Conservation (phyloP, 2,113 vertebrate species). For the Brienomyrus brachyistius region DNA sequence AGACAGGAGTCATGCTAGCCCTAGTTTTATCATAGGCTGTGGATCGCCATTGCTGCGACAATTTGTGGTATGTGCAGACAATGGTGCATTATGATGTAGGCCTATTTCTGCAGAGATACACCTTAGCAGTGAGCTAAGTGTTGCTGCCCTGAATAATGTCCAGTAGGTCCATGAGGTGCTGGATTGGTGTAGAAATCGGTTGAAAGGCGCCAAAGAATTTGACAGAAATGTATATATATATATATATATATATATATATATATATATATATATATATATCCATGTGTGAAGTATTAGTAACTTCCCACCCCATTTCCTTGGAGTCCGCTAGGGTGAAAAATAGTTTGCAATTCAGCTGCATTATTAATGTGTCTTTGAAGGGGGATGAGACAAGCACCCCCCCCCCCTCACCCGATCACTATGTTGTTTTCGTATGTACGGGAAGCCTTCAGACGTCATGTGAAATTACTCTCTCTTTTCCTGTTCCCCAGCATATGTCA, state of each 20-base stretch:
- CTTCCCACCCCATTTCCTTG: background rate
- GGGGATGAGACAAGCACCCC: too few relatives aligned
- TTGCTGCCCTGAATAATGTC: background rate
- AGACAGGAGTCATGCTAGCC: background rate
- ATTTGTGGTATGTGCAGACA: background rate
- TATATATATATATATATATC: background rate
- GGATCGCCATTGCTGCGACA: background rate
- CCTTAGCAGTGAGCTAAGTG: background rate
- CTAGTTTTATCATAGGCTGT: background rate
- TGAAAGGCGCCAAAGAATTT: background rate
- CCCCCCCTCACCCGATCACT: background rate
- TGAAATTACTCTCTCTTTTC: slow-evolving; percentile 9
- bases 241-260: background rate
- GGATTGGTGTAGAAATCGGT: background rate
- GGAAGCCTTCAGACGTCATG: slow-evolving; percentile 4
- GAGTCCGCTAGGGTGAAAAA: background rate
- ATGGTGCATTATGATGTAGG: background rate
- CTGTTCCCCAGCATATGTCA: slow-evolving; percentile 11
- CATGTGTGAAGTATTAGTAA: background rate
- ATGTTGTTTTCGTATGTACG: slow-evolving; percentile 15
- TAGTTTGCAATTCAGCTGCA: slow-evolving; percentile 1
- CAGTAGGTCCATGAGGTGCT: background rate
- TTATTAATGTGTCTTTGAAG: background rate
- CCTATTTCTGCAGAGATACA: background rate
- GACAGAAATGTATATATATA: background rate